Conservation (phyloP, 1,140 invertebrate species). For the Bombus soroeensis region DNA sequence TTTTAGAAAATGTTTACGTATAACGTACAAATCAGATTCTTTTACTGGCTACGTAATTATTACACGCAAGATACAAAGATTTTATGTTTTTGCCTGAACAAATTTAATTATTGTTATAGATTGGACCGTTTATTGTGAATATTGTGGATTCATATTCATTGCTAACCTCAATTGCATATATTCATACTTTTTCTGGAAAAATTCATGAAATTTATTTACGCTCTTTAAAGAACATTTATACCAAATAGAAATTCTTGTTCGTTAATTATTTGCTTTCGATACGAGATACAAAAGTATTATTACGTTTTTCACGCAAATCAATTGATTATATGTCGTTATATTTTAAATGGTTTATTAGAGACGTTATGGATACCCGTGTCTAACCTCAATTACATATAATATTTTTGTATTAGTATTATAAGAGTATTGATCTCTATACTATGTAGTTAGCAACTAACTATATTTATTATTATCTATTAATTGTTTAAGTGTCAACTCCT, state of each 20-base stretch:
- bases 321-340: too few species aligned
- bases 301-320: not conserved
- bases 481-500: not conserved
- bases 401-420: not conserved
- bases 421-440: not conserved
- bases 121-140: not conserved
- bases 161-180: not conserved
- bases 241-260: not conserved
- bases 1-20: not conserved
- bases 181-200: not conserved
- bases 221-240: not conserved
- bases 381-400: not conserved
- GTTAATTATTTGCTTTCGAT: not conserved
- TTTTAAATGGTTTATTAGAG: too few species aligned
- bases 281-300: not conserved
- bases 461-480: not conserved
- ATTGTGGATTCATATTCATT: not conserved
- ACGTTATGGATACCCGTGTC: not conserved
- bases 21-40: too few species aligned
- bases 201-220: not conserved
- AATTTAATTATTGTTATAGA: too few species aligned
- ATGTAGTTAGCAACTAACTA: too few species aligned
- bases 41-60: too few species aligned
- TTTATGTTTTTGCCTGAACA: too few species aligned
- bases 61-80: too few species aligned